These are phyloP conservation scores for Phengaris alcon DNA, from an alignment of 2,888 invertebrate species.

Conservation along the genomic window DNA sequence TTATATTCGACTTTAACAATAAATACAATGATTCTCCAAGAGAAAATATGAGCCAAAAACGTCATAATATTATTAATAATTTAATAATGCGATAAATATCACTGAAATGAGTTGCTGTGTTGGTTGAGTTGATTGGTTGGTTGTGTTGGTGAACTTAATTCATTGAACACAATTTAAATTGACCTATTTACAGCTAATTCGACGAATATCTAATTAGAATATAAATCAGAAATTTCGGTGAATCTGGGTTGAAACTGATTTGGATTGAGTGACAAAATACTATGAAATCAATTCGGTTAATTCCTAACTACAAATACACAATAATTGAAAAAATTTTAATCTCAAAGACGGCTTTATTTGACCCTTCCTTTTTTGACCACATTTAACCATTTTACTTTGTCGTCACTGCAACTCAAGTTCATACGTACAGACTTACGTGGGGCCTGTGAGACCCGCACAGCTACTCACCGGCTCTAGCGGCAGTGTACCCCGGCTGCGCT, in stretches of 20 bases:
- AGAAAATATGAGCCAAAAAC: too few species aligned
- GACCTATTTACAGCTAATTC: neutral
- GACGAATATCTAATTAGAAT: constrained; percentile 8
- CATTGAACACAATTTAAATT: neutral
- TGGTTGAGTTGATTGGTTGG: neutral
- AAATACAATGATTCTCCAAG: too few species aligned
- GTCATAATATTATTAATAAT: too few species aligned
- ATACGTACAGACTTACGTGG: neutral
- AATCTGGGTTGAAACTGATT: neutral
- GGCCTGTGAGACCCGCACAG: neutral
- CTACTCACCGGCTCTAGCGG: constrained; percentile 58
- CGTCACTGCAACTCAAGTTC: neutral
- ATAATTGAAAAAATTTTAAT: neutral
- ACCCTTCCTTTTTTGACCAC: too few species aligned
- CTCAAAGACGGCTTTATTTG: too few species aligned
- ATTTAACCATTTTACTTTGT: too few species aligned
- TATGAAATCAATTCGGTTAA: neutral
- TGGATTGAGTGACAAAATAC: neutral
- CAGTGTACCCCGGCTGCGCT: constrained; percentile 56
- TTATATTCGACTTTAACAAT: too few species aligned
- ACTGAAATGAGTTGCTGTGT: too few species aligned
- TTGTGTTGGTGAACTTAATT: neutral
- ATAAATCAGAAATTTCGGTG: neutral
- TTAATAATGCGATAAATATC: too few species aligned
- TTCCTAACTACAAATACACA: neutral